Base-by-base conservation (phyloP, 2,888 invertebrate species). In the Gastrophysa polygoni region DNA sequence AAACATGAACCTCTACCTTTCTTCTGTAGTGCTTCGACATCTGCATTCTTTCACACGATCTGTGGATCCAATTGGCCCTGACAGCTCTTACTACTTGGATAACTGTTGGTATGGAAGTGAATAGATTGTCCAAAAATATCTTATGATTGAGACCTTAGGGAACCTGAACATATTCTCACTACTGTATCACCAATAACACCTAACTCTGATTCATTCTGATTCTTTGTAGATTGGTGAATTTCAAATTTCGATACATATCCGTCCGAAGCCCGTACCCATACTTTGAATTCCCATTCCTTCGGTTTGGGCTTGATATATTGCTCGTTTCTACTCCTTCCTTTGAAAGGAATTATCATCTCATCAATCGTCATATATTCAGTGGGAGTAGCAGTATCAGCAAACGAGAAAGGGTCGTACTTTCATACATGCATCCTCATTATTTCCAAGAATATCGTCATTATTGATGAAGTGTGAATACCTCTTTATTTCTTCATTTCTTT, bases 121-220 rank as follows among this genome's bases (percentile, higher is more conserved):
- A 17, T 29, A 62, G 34, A 50, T 16, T 59, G 64, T 50, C 66
- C 64, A 63, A 68, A 58, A 17, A 68, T 44, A 21, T 58, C 63
- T 38, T 54, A 34, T 60, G 55, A 49, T 55, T 55, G 11, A 56
- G 18, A 29, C 55, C 46, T 7, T 46, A 46, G 10, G 47, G 28
- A n/a, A 14, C 55, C 55, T 44, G 43, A 20, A 49, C 59, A 60
- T 38, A 54, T 47, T 28, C 54, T 16, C 8, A 48, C 49, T 10
- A 55, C 51, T 32, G 56, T 55, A 49, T 60, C 60, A 20, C 49
- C 48, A 51, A 55, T 60, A 10, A 55, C 29, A 38, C 38, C 60
- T 48, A 60, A 49, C 20, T 34, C 14, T 21, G 59, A 43, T 32
- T 20, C 47, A 14, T 18, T 50, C 24, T 61, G 48, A 57, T 57